Evolutionary conservation across 2,888 invertebrate genomes (phyloP), one percentile per base, ranked within the genome.

Genomic region (Sphecodes monilicornis): DNA sequence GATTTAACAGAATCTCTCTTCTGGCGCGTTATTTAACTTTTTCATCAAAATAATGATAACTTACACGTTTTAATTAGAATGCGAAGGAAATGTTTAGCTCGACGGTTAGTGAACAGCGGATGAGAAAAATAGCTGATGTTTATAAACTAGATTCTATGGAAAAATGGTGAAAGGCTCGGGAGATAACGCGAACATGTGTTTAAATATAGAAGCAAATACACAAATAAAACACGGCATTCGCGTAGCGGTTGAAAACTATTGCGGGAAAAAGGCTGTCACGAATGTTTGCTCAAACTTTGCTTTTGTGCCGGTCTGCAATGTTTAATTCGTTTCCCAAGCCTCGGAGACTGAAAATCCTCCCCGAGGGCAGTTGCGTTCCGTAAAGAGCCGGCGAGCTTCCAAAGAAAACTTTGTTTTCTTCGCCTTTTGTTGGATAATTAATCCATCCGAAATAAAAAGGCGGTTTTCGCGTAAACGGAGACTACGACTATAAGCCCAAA

Each of bases 391-490:
- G 69, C 32, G 68, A 36, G 54, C n/a, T 50, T 29, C 32, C 54
- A n/a, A 46, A 39, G 82, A 50, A 73, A 83, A 83, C 68, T 83
- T 82, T 29, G 57, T 32, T 26, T 60, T 57, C 72, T 82, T 82
- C 32, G n/a, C n/a, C 29, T 68, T 57, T 13, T 11, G 43, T 16
- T 16, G 72, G 43, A 82, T 83, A 76, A 82, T 83, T 82, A 82
- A 83, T 82, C 81, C n/a, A 60, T 50, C 41, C 16, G 60, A 81
- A 76, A 83, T 76, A 43, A 39, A 76, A 60, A 41, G 10, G 50
- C 72, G 68, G 71, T 76, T 72, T 72, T 54, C 41, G 36, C n/a
- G 82, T 46, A 72, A 41, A 57, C 76, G n/a, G 11, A 26, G 82
- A 57, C 46, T 54, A 71, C 22, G 66, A 81, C 76, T 81, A 68